phyloP scores from a whole-genome alignment of 2,888 invertebrate genomes.

The Bedellia somnulentella region DNA sequence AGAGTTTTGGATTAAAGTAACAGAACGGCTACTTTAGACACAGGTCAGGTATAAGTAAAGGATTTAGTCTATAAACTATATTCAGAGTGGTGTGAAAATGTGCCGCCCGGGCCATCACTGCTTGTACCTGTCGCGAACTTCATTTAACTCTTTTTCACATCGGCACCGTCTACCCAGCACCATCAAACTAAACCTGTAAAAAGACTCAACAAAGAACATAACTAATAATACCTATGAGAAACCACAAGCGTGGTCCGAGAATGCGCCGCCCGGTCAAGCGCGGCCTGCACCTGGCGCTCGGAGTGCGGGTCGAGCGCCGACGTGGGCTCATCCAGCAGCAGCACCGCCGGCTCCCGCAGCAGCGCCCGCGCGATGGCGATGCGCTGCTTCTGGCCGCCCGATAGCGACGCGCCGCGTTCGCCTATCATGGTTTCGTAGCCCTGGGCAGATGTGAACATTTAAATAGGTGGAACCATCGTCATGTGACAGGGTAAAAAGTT shows the following conservation, averaged over 20 bases:
- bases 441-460: too few species aligned
- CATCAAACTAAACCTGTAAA: too few species aligned
- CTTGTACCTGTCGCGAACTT: slow-evolving; percentile 79
- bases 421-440: slow-evolving; percentile 80
- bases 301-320: slow-evolving; percentile 82
- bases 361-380: slow-evolving; percentile 83
- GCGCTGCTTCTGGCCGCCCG: slow-evolving; percentile 83
- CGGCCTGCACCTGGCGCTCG: slow-evolving; percentile 78
- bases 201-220: too few species aligned
- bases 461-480: too few species aligned
- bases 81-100: slow-evolving; percentile 73
- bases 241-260: slow-evolving; percentile 77
- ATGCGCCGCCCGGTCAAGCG: slow-evolving; percentile 69
- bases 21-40: too few species aligned
- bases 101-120: slow-evolving; percentile 72
- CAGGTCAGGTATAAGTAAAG: too few species aligned
- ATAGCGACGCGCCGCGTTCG: slow-evolving; percentile 77
- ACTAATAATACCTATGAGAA: slow-evolving; percentile 68
- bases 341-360: slow-evolving; percentile 72
- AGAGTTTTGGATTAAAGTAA: too few species aligned
- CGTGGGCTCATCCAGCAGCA: slow-evolving; percentile 80
- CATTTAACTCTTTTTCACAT: slow-evolving; percentile 47
- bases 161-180: background rate
- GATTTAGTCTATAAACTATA: too few species aligned
- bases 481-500: background rate